Conservation (phyloP, 2,797 vertebrate species). For the Catostomus latipinnis region DNA sequence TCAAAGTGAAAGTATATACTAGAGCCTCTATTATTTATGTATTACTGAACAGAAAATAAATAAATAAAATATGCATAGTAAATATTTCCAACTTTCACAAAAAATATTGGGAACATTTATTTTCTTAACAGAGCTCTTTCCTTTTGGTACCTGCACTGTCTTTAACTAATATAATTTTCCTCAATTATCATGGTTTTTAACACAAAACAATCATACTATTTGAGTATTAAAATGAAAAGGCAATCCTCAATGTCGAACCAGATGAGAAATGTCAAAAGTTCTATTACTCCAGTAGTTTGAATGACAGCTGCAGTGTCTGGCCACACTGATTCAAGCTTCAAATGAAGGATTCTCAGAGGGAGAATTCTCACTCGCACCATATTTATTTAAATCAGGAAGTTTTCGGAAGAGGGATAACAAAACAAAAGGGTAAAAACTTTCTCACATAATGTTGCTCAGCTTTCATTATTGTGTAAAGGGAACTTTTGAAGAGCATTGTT, state of each 20-base stretch:
- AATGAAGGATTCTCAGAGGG: background rate
- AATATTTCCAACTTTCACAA: background rate
- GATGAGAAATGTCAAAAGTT: background rate
- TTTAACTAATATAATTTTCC: background rate
- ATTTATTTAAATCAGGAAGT: background rate
- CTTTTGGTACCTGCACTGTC: background rate
- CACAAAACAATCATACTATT: background rate
- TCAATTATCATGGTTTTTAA: background rate
- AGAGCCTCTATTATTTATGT: slow-evolving; percentile 17
- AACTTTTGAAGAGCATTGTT: too few relatives aligned
- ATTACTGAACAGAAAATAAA: background rate
- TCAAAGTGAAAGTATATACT: slow-evolving; percentile 5
- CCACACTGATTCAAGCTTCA: background rate
- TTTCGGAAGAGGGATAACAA: background rate
- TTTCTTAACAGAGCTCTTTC: background rate
- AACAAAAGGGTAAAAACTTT: background rate
- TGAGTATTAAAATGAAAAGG: background rate
- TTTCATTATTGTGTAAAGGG: too few relatives aligned
- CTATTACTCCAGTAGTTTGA: background rate
- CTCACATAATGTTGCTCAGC: too few relatives aligned
- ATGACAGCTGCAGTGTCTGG: background rate
- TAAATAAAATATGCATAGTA: background rate
- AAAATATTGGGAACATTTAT: slow-evolving; percentile 2
- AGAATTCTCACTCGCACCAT: background rate
- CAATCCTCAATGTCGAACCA: background rate